These are phyloP conservation scores for Athalia cordata DNA, from an alignment of 2,888 invertebrate species.

Conservation along the genomic window DNA sequence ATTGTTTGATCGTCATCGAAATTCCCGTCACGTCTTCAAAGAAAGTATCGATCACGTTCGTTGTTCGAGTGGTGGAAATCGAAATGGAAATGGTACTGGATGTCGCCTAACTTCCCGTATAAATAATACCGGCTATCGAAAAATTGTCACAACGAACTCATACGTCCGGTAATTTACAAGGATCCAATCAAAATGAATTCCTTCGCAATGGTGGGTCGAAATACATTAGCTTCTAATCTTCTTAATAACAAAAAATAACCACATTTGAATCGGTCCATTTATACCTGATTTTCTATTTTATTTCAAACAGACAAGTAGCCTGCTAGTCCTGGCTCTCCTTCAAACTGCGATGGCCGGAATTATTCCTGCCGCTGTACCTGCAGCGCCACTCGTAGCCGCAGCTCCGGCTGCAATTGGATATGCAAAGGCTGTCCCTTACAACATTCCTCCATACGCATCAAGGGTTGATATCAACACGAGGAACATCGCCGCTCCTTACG, in stretches of 20 bases:
- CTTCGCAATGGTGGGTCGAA: constrained; percentile 53
- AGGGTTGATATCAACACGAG: too few relatives aligned
- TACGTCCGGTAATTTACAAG: constrained; percentile 47
- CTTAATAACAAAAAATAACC: neutral
- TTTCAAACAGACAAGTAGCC: constrained; percentile 49
- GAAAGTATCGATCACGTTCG: constrained; percentile 53
- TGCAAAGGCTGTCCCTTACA: constrained; percentile 71
- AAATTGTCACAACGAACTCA: constrained; percentile 47
- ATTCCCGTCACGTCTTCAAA: constrained; percentile 56
- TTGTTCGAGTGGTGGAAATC: neutral
- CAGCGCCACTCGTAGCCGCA: constrained; percentile 67
- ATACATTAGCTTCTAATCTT: neutral
- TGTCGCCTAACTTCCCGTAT: constrained; percentile 50
- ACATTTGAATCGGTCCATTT: neutral
- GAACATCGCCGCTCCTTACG: constrained; percentile 71
- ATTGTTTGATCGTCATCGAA: constrained; percentile 46
- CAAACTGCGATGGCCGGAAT: constrained; percentile 70
- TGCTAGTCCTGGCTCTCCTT: constrained; percentile 51
- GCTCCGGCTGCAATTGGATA: constrained; percentile 78
- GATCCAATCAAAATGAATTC: constrained; percentile 54
- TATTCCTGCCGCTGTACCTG: constrained; percentile 70
- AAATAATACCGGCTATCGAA: constrained; percentile 52
- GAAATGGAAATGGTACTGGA: neutral
- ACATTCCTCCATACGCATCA: constrained; percentile 63
- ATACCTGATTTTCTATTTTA: neutral